These are phyloP conservation scores for Formica aserva DNA, from an alignment of 2,888 invertebrate genomes.

Conservation along the genomic window DNA sequence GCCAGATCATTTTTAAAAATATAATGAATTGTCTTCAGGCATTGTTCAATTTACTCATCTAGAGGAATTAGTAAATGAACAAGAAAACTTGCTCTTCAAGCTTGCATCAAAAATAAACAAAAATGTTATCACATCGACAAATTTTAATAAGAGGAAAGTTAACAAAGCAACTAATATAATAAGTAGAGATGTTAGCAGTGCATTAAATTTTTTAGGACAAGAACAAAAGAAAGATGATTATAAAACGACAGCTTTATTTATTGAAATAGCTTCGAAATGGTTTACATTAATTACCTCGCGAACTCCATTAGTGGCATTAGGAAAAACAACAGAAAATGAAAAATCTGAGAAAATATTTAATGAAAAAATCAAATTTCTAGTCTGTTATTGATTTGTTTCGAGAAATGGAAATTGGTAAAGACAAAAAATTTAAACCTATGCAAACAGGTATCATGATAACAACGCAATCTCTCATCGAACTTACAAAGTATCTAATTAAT, in stretches of 20 bases:
- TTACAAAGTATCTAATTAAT: conserved; percentile 24
- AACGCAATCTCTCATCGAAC: conserved; percentile 18
- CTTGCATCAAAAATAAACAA: conserved; percentile 47
- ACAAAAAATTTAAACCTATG: conserved; percentile 24
- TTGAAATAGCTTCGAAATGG: conserved; percentile 30
- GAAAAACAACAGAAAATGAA: neutral
- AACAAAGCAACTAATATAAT: conserved; percentile 23
- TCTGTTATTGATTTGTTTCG: conserved; percentile 12
- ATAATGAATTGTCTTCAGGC: neutral
- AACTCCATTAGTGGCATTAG: conserved; percentile 1
- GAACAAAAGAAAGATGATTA: neutral
- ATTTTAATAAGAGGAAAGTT: conserved; percentile 53
- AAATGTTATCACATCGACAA: neutral
- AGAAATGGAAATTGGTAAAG: neutral
- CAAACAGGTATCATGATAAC: conserved; percentile 27
- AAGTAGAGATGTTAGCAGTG: conserved; percentile 13
- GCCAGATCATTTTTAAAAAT: neutral
- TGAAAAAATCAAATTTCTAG: conserved; percentile 2
- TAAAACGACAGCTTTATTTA: conserved; percentile 2
- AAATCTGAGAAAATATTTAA: neutral
- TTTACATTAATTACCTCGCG: conserved; percentile 18
- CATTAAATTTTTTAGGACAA: too few species aligned
- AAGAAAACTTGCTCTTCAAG: conserved; percentile 47
- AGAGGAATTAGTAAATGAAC: conserved; percentile 31
- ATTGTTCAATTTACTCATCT: conserved; percentile 36